Percentiles rank a stretch among this genome's conserved stretches.
phyloP scores from a whole-genome alignment of 2,113 vertebrate species.

The Ursus arctos region DNA sequence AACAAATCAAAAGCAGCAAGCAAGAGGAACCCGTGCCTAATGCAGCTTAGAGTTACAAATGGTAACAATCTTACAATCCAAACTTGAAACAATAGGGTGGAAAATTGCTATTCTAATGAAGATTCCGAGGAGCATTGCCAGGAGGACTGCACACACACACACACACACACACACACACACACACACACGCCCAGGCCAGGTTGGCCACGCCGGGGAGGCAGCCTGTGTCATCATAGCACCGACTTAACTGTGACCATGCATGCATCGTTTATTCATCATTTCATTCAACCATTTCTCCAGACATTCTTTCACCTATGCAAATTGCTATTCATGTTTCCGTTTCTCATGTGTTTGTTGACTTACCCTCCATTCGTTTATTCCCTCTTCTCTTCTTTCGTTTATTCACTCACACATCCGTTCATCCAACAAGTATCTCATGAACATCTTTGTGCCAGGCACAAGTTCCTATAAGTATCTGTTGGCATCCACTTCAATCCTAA shows the following conservation, averaged over 20 bases:
- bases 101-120: constrained; percentile 63
- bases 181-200: neutral
- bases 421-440: neutral
- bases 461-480: neutral
- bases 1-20: neutral
- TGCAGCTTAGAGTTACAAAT: constrained; percentile 37
- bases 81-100: constrained; percentile 64
- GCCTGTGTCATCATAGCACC: neutral
- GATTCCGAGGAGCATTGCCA: neutral
- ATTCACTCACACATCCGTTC: neutral
- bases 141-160: neutral
- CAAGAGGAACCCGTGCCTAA: neutral
- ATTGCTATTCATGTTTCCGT: neutral
- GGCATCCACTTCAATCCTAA: neutral
- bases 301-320: neutral
- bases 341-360: neutral
- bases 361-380: neutral
- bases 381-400: neutral
- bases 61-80: constrained; percentile 55
- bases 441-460: neutral
- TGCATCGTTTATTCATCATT: neutral
- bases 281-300: neutral
- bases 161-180: neutral
- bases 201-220: neutral
- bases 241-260: neutral